Evolutionary conservation across 2,113 vertebrate species (phyloP).

Genomic region (Tringa solitaria): DNA sequence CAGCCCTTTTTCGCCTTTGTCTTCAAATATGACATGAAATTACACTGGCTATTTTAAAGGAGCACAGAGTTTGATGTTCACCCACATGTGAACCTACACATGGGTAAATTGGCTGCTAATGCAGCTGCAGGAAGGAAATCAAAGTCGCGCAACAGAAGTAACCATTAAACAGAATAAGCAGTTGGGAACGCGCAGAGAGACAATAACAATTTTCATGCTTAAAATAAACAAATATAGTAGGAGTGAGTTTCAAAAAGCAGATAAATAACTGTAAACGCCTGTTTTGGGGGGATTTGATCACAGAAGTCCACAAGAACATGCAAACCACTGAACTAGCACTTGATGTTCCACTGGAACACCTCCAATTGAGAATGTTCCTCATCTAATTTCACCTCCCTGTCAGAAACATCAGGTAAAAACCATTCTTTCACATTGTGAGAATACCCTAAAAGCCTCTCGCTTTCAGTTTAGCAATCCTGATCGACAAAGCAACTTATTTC

Average conservation of each 20-base stretch:
- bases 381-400: neutral
- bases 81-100: neutral
- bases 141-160: neutral
- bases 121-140: neutral
- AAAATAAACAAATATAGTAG: neutral
- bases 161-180: neutral
- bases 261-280: fast-evolving
- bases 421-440: neutral
- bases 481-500: neutral
- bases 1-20: neutral
- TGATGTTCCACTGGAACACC: neutral
- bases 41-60: fast-evolving
- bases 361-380: fast-evolving
- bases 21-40: neutral
- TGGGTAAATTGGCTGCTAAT: neutral
- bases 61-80: neutral
- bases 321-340: fast-evolving
- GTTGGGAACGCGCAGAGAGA: neutral
- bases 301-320: fast-evolving
- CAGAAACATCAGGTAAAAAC: neutral
- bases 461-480: neutral
- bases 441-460: neutral
- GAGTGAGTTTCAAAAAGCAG: neutral
- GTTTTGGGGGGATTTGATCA: neutral
- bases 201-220: neutral